phyloP scores from a whole-genome alignment of 2,888 invertebrate species.

The Ornithoptera priamus region DNA sequence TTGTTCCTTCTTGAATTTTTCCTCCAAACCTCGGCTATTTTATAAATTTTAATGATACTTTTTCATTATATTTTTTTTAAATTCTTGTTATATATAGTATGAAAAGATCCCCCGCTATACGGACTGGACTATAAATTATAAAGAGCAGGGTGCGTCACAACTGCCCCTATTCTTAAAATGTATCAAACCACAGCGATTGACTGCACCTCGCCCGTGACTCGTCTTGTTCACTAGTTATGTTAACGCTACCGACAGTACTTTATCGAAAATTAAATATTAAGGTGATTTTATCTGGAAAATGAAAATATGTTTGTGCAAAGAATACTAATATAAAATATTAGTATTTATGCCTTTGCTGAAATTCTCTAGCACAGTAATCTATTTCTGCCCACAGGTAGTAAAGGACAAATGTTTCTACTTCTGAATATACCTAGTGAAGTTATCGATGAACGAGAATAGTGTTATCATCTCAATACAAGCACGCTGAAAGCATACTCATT shows the following conservation, averaged over 20 bases:
- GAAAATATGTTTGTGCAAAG: background rate
- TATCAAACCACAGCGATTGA: slow-evolving; percentile 73
- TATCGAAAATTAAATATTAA: slow-evolving; percentile 18
- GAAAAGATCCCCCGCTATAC: slow-evolving; percentile 53
- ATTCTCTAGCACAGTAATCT: no score
- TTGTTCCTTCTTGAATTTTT: no score
- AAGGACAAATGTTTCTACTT: no score
- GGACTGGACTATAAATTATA: slow-evolving; percentile 64
- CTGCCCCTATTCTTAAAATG: slow-evolving; percentile 61
- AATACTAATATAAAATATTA: background rate
- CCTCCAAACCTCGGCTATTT: background rate
- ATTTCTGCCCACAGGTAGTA: no score
- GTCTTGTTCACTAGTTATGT: slow-evolving; percentile 39
- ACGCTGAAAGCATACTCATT: no score
- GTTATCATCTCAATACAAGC: no score
- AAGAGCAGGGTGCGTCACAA: slow-evolving; percentile 62
- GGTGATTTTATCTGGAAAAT: no score
- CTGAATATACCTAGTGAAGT: no score
- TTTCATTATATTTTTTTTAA: slow-evolving; percentile 27
- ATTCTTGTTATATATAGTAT: slow-evolving; percentile 50
- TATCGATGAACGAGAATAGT: no score
- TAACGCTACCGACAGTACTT: slow-evolving; percentile 23
- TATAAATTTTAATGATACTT: background rate
- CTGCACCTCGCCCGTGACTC: slow-evolving; percentile 65
- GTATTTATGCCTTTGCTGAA: background rate